Conservation (phyloP, 2,888 invertebrate genomes). For the Hybos culiciformis region DNA sequence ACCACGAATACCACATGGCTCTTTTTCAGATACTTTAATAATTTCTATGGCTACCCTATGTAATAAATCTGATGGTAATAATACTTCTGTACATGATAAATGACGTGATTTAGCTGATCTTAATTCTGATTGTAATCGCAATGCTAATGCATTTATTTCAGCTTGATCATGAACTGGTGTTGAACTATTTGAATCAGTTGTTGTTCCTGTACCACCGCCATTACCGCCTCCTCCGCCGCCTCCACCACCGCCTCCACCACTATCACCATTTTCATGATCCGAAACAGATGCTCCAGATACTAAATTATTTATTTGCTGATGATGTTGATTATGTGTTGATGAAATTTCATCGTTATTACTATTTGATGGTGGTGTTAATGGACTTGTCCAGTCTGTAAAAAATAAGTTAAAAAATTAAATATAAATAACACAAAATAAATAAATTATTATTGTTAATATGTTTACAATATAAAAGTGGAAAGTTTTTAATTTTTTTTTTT, state of each 20-base stretch:
- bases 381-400: slow-evolving; percentile 33
- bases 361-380: slow-evolving; percentile 28
- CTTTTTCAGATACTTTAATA: slow-evolving; percentile 68
- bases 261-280: not conserved
- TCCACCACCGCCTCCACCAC: not conserved
- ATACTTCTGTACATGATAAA: slow-evolving; percentile 70
- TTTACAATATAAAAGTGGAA: not conserved
- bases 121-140: slow-evolving; percentile 62
- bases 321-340: slow-evolving; percentile 3
- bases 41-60: slow-evolving; percentile 67
- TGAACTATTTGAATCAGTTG: slow-evolving; percentile 7
- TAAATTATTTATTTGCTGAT: not conserved
- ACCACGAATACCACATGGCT: slow-evolving; percentile 80
- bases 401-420: slow-evolving; percentile 7
- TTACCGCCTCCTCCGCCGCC: not conserved
- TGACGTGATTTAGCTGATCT: slow-evolving; percentile 67
- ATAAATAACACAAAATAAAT: slow-evolving; percentile 6
- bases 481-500: not conserved
- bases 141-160: slow-evolving; percentile 46
- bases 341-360: not conserved
- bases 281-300: slow-evolving; percentile 10
- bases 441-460: slow-evolving; percentile 1
- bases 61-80: slow-evolving; percentile 70
- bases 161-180: slow-evolving; percentile 20
- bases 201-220: slow-evolving; percentile 4